Conservation (phyloP, 2,888 invertebrate genomes). For the Hydroisotoma schaefferi region DNA sequence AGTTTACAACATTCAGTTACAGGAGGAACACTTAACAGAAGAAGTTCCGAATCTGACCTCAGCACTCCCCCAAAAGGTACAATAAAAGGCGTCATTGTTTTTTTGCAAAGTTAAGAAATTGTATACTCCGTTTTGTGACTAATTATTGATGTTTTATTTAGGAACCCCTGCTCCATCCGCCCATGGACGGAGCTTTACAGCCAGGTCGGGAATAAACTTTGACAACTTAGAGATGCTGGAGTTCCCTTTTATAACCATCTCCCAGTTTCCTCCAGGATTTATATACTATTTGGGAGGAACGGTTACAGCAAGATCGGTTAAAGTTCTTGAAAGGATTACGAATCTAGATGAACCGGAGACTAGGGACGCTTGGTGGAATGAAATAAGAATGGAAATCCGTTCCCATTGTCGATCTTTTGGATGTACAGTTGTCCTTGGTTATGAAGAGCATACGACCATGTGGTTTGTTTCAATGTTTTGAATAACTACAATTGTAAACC, state of each 20-base stretch:
- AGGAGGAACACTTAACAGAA: slow-evolving; percentile 55
- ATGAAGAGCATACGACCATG: slow-evolving; percentile 86
- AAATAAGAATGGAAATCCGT: slow-evolving; percentile 88
- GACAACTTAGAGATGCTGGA: slow-evolving; percentile 76
- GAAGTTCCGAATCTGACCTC: slow-evolving; percentile 90
- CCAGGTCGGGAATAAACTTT: slow-evolving; percentile 6
- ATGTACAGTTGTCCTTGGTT: slow-evolving; percentile 92
- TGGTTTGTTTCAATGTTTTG: slow-evolving; percentile 61
- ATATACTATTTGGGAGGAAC: slow-evolving; percentile 67
- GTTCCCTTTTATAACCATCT: slow-evolving; percentile 91
- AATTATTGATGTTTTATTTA: neutral
- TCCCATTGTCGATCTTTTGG: slow-evolving; percentile 88
- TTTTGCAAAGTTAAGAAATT: neutral
- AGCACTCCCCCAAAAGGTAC: slow-evolving; percentile 91
- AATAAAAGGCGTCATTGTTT: slow-evolving; percentile 28
- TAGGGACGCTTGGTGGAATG: slow-evolving; percentile 95
- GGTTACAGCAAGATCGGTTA: slow-evolving; percentile 78
- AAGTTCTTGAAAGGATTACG: slow-evolving; percentile 73
- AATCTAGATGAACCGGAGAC: slow-evolving; percentile 86
- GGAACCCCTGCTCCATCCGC: neutral
- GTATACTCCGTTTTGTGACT: neutral
- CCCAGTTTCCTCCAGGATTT: slow-evolving; percentile 83
- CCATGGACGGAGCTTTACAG: neutral
- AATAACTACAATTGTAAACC: neutral
- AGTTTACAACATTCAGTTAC: too few species aligned